Base-by-base conservation (phyloP, 2,113 vertebrate genomes). In the Microcebus lehilahytsara region DNA sequence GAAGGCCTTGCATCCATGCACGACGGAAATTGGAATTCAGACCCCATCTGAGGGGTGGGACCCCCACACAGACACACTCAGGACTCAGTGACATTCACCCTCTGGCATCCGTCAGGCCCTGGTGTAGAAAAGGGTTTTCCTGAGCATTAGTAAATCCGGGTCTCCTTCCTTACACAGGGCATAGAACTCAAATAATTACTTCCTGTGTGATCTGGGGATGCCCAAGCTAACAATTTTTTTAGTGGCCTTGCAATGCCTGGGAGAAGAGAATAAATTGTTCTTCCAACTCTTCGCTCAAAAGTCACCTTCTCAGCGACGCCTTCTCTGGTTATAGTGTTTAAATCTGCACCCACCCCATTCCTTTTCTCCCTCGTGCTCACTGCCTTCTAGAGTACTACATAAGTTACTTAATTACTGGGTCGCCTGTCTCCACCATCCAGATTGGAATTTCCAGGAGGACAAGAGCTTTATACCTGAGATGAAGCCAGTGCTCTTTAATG, bases 301-400 rank as follows among this genome's bases (percentile, higher is more conserved):
- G 3, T 13, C 12, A 20, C 80, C 56, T 42, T 51, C 32, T 51
- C 32, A 9, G 40, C 16, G 9, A 49, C 25, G 27, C 17, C 71
- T n/a, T 49, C 25, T 42, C 46, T 34, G 4, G 10, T 20, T 9
- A 19, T 3, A 0, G 49, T 10, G 9, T 25, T 32, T 5, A 11
- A 23, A 20, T 25, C 2, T 2, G 32, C 1, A 0, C 4, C 12
- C 51, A 3, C 23, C 23, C 1, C 19, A 0, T 12, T 40, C 3
- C 6, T 40, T 6, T 49, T 2, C 6, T 46, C 8, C 23, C 11
- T 1, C 1, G 4, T 13, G 34, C 37, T 3, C 25, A 4, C 0
- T 0, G 80, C 23, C 71, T 23, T 30, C 58, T 10, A 37, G 37
- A 0, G 17, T 2, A 0, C 37, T 0, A 2, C 0, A 2, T 9